phyloP scores from a whole-genome alignment of 2,888 invertebrate species.

The Drosophila koepferae region DNA sequence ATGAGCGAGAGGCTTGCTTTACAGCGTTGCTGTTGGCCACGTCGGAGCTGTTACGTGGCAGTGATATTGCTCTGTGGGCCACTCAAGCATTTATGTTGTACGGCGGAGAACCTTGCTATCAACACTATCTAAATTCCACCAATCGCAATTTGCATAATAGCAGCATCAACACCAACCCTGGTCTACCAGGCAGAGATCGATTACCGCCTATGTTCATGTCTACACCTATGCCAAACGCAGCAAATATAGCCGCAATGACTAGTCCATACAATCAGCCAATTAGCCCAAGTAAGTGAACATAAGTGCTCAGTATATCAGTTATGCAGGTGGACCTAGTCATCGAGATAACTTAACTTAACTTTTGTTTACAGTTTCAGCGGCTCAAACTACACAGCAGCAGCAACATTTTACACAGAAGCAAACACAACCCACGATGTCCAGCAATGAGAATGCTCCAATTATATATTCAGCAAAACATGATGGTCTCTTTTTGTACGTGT shows the following conservation, averaged over 20 bases:
- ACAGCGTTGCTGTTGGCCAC: slow-evolving; percentile 95
- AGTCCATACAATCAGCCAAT: slow-evolving; percentile 84
- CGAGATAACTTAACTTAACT: not conserved
- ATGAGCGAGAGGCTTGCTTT: slow-evolving; percentile 95
- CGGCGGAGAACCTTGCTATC: slow-evolving; percentile 90
- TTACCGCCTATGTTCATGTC: slow-evolving; percentile 83
- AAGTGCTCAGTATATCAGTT: not conserved
- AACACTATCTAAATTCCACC: slow-evolving; percentile 59
- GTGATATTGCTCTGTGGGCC: slow-evolving; percentile 93
- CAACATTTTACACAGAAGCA: slow-evolving; percentile 47
- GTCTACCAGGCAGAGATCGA: slow-evolving; percentile 49
- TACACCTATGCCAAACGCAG: slow-evolving; percentile 80
- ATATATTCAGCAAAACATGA: slow-evolving; percentile 94
- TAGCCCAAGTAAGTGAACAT: slow-evolving; percentile 84
- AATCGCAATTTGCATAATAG: slow-evolving; percentile 51
- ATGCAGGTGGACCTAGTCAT: too few relatives aligned
- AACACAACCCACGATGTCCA: slow-evolving; percentile 40
- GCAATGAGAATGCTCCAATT: slow-evolving; percentile 76
- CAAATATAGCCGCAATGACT: slow-evolving; percentile 21
- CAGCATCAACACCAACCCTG: slow-evolving; percentile 37
- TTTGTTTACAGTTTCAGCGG: slow-evolving; percentile 24
- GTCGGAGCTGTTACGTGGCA: slow-evolving; percentile 87
- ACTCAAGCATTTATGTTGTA: slow-evolving; percentile 96
- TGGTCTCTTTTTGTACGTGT: slow-evolving; percentile 95
- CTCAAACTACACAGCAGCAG: slow-evolving; percentile 42